Conservation (phyloP, 1,140 invertebrate genomes). For the Temnothorax nylanderi region DNA sequence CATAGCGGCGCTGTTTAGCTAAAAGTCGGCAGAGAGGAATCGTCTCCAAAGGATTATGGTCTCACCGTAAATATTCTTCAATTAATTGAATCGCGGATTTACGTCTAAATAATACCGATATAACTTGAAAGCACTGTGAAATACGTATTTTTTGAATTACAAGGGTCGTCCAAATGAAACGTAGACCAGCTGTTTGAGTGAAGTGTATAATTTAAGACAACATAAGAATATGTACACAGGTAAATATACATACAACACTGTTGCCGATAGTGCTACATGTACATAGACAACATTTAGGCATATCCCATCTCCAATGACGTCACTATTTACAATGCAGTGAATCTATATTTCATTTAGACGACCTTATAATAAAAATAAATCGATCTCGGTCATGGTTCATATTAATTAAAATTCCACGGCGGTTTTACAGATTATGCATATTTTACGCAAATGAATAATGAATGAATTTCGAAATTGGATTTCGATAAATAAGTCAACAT, state of each 20-base stretch:
- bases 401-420: neutral
- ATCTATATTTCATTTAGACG: no score
- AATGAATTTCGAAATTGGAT: neutral
- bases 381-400: neutral
- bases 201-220: no score
- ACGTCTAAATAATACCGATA: neutral
- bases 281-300: no score
- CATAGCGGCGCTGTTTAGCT: conserved; percentile 32
- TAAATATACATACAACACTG: no score
- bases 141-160: neutral
- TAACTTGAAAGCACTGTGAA: neutral
- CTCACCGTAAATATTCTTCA: neutral
- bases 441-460: neutral
- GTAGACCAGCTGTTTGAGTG: no score
- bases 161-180: no score
- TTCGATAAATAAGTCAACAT: neutral
- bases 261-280: no score
- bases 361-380: neutral
- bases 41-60: conserved; percentile 39
- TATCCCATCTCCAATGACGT: no score
- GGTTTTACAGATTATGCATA: neutral
- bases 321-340: no score
- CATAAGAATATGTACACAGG: no score
- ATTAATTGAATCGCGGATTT: conserved; percentile 28
- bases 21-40: conserved; percentile 32